Evolutionary conservation across 2,888 invertebrate species (phyloP).

Genomic region (Drosophila mayaguana): DNA sequence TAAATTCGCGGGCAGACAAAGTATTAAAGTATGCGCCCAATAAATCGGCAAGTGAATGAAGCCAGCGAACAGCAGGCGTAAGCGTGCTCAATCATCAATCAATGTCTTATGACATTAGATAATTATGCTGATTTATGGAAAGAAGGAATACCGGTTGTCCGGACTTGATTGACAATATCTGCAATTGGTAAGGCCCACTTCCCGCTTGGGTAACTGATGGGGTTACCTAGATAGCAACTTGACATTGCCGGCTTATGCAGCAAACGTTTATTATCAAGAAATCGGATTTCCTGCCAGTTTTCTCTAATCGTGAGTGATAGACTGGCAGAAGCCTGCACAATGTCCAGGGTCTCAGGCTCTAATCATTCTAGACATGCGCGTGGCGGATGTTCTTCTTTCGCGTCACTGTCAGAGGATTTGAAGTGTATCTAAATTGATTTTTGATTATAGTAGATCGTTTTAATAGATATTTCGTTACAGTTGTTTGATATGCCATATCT

Average conservation of each 20-base stretch:
- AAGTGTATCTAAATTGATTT: too few relatives aligned
- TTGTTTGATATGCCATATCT: too few relatives aligned
- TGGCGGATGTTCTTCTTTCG: too few relatives aligned
- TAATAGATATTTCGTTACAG: too few relatives aligned
- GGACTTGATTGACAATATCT: conserved; percentile 17
- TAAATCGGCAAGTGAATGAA: conserved; percentile 4
- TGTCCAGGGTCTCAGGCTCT: background rate
- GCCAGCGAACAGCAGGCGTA: background rate
- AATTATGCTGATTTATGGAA: conserved; percentile 1
- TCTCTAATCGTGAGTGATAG: background rate
- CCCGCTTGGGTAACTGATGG: background rate
- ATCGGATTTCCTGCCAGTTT: background rate
- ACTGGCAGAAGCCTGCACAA: background rate
- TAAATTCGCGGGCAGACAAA: conserved; percentile 4
- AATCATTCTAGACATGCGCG: background rate
- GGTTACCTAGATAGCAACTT: background rate
- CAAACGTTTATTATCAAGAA: background rate
- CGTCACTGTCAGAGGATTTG: too few relatives aligned
- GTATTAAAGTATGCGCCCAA: conserved; percentile 1
- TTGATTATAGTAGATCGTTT: background rate
- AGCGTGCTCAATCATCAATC: background rate
- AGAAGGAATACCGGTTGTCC: background rate
- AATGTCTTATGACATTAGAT: background rate
- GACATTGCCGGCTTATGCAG: background rate
- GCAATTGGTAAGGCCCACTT: background rate